Percentiles rank a stretch among this genome's conserved stretches.
These are phyloP conservation scores for Oscheius sp. DNA, from an alignment of 2,888 invertebrate genomes.

Conservation along the genomic window DNA sequence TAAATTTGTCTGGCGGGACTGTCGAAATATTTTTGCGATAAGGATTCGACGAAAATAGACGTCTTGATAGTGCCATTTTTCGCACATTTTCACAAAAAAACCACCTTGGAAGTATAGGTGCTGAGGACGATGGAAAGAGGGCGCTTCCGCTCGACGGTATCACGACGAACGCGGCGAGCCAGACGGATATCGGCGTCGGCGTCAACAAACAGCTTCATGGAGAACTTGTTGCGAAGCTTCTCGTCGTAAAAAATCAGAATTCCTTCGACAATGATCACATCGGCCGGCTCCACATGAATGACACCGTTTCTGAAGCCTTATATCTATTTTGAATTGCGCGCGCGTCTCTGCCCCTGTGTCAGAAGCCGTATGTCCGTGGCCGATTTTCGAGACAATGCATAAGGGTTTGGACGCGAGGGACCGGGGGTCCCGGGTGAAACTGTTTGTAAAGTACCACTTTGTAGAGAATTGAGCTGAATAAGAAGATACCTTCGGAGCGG, in stretches of 20 bases:
- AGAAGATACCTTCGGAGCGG: too few relatives aligned
- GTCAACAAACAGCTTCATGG: conserved; percentile 99
- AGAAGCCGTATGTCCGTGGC: too few relatives aligned
- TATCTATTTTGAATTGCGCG: too few relatives aligned
- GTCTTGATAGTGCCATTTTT: neutral
- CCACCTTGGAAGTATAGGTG: conserved; percentile 81
- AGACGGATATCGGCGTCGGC: conserved; percentile 97
- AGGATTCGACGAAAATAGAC: neutral
- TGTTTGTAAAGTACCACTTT: too few relatives aligned
- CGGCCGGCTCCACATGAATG: conserved; percentile 45
- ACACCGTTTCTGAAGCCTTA: conserved; percentile 42
- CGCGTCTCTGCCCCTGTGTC: too few relatives aligned
- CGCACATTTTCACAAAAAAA: neutral
- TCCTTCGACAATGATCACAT: conserved; percentile 83
- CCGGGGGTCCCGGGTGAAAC: too few relatives aligned
- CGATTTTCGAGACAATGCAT: too few relatives aligned
- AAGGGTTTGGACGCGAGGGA: too few relatives aligned
- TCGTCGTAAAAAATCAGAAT: conserved; percentile 98
- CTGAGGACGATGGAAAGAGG: conserved; percentile 92
- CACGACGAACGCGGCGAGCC: conserved; percentile 92
- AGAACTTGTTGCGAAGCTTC: conserved; percentile 91
- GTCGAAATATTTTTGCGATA: neutral
- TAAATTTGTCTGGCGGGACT: neutral
- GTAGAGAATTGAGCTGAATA: too few relatives aligned
- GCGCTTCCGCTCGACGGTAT: conserved; percentile 92